Evolutionary conservation across 2,888 invertebrate species (phyloP), one percentile per base, ranked within the genome.

Genomic region (Cynaeus angustus): DNA sequence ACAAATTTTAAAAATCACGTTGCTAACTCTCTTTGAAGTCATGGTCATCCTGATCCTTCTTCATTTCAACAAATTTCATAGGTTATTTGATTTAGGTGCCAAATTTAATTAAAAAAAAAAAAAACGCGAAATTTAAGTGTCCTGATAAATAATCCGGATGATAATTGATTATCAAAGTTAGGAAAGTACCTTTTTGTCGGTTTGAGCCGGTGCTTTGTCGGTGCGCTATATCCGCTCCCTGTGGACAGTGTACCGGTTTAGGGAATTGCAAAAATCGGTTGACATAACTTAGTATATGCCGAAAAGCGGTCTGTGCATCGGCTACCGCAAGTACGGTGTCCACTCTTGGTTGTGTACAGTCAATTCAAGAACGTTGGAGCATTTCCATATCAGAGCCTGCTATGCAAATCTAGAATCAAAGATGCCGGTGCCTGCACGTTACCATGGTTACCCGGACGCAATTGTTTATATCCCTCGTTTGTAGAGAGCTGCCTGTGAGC

Each of bases 381-480:
- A 84, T 84, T 84, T 83, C 84, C 84, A 84, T 84, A 84, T 84
- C 83, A 78, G 82, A 83, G 82, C 81, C 82, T 80, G 82, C 83
- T 83, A 84, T 84, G 84, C 84, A 84, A 84, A 84, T 84, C 81
- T 78, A 77, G 79, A 82, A 82, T 83, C 83, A 83, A 83, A 83
- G 83, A 80, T 76, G 83, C 83, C 83, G 83, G 81, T 76, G 77
- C 75, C 72, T 72, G 80, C 79, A 77, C 81, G 81, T 81, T 81
- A 80, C 83, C 80, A 82, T 81, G 81, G 82, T 80, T 81, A 81
- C 80, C 76, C 80, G 79, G 64, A 45, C 41, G 78, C 82, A 82
- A 83, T 83, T 83, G 82, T 83, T 83, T 83, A 83, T 83, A 82
- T 82, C 81, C 81, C 83, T 83, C 83, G 83, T 83, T 83, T 83